phyloP scores from a whole-genome alignment of 2,113 vertebrate species.

The Phoenicopterus ruber region DNA sequence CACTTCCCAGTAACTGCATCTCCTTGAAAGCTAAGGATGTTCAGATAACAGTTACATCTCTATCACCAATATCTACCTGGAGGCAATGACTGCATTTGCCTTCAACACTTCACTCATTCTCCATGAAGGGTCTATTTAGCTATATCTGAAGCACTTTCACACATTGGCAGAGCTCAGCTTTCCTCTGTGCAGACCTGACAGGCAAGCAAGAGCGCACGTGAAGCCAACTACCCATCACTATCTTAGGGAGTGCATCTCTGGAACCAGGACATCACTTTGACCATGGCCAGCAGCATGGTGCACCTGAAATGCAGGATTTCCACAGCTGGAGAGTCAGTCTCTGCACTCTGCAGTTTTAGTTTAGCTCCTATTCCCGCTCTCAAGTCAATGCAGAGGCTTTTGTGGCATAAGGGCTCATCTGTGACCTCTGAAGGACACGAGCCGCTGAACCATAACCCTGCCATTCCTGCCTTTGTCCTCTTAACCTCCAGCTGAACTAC shows the following conservation, averaged over 20 bases:
- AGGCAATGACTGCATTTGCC: not conserved
- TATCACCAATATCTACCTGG: not conserved
- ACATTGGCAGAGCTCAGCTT: not conserved
- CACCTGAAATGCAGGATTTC: not conserved
- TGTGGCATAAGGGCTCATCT: not conserved
- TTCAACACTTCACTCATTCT: not conserved
- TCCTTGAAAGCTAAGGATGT: not conserved
- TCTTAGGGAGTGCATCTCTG: not conserved
- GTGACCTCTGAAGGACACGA: not conserved
- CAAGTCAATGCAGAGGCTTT: not conserved
- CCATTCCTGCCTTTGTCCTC: not conserved
- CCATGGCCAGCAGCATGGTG: not conserved
- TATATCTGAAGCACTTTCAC: not conserved
- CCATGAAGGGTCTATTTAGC: not conserved
- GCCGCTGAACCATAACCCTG: not conserved
- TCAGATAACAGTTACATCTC: not conserved
- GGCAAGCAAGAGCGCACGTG: not conserved
- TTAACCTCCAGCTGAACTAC: constrained; percentile 17
- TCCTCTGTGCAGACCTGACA: not conserved
- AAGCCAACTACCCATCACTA: not conserved
- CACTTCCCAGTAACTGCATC: not conserved
- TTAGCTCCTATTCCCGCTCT: not conserved
- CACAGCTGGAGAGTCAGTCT: not conserved
- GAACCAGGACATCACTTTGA: accelerated
- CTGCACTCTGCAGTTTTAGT: not conserved